Percentiles rank a stretch among this genome's conserved stretches.
Conservation (phyloP, 1,140 invertebrate genomes). For the Drosophila lini region DNA sequence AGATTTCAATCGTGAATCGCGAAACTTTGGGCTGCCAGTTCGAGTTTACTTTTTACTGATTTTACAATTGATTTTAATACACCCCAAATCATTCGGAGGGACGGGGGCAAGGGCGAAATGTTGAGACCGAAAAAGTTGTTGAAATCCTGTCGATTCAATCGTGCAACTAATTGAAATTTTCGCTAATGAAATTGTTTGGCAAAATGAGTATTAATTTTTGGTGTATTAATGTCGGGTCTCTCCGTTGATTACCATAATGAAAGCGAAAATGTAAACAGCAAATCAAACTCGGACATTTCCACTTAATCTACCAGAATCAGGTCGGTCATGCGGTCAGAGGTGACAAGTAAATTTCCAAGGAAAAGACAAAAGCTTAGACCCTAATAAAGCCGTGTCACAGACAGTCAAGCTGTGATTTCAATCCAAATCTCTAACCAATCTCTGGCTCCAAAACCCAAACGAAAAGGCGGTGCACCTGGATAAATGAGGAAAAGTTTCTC, state of each 20-base stretch:
- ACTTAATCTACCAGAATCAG: conserved; percentile 31
- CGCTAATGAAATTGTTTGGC: conserved; percentile 69
- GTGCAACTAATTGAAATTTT: conserved; percentile 79
- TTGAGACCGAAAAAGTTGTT: conserved; percentile 29
- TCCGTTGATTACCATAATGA: conserved; percentile 41
- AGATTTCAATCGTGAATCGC: conserved; percentile 82
- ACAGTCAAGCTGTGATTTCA: conserved; percentile 16
- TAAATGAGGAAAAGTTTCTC: neutral
- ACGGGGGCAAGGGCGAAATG: neutral
- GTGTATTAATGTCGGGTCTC: conserved; percentile 14
- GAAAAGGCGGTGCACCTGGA: neutral
- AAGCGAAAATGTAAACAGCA: conserved; percentile 21
- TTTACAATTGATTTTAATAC: conserved; percentile 79
- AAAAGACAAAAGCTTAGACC: conserved; percentile 14
- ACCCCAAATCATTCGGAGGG: conserved; percentile 4
- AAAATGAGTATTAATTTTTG: conserved; percentile 58
- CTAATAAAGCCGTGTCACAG: conserved; percentile 54
- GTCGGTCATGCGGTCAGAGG: conserved; percentile 9
- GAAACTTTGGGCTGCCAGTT: conserved; percentile 63
- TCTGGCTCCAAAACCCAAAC: neutral
- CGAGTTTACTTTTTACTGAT: conserved; percentile 75
- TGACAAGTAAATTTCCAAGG: neutral
- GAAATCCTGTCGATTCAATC: conserved; percentile 81
- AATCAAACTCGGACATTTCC: conserved; percentile 35
- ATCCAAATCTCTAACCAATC: conserved; percentile 13